These are phyloP conservation scores for Pangasius macronema DNA, from an alignment of 2,797 vertebrate species.

Conservation along the genomic window DNA sequence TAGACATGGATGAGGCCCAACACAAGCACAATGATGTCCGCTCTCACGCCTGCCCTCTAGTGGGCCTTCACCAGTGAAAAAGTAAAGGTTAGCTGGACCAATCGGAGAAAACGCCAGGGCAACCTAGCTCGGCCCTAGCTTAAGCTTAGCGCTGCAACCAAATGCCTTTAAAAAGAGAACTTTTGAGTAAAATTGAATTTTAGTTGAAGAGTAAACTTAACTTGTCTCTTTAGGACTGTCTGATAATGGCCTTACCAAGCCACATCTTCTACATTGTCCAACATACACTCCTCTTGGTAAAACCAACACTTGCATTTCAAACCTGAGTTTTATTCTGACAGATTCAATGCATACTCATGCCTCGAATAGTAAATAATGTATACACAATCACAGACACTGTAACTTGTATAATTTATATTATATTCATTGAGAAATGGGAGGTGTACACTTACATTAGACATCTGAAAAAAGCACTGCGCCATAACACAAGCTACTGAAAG, in stretches of 20 bases:
- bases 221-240: slow-evolving; percentile 18
- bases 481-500: slow-evolving; percentile 78
- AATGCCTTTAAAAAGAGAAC: slow-evolving; percentile 49
- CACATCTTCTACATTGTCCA: neutral
- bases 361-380: slow-evolving; percentile 41
- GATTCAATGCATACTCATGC: slow-evolving; percentile 33
- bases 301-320: neutral
- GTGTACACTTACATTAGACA: slow-evolving; percentile 56
- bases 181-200: slow-evolving; percentile 30
- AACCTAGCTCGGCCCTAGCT: slow-evolving; percentile 35
- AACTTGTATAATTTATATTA: slow-evolving; percentile 47
- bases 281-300: slow-evolving; percentile 3
- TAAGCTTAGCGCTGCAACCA: slow-evolving; percentile 44
- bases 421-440: slow-evolving; percentile 66
- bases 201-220: slow-evolving; percentile 38
- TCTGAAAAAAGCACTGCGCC: slow-evolving; percentile 68
- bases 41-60: slow-evolving; percentile 93
- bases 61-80: slow-evolving; percentile 61
- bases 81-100: neutral
- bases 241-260: slow-evolving; percentile 36
- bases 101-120: neutral
- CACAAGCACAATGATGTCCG: slow-evolving; percentile 93
- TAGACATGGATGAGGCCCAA: slow-evolving; percentile 89
- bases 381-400: slow-evolving; percentile 46
- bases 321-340: slow-evolving; percentile 34